These are phyloP conservation scores for Coturnix japonica DNA, from an alignment of 2,113 vertebrate genomes.

Conservation along the genomic window DNA sequence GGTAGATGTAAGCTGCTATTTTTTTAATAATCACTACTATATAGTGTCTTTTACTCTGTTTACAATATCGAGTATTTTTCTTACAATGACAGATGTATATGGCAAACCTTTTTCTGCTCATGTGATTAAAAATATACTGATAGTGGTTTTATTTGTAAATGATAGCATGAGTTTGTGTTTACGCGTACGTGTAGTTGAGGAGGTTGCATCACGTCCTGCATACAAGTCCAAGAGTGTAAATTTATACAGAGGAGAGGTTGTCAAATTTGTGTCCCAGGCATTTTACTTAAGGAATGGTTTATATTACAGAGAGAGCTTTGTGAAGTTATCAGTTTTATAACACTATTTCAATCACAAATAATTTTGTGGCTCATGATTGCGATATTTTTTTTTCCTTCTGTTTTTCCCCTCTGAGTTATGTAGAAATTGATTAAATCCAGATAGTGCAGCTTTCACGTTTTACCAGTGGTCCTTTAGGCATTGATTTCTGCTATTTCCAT, in stretches of 20 bases:
- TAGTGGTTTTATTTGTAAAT: slow-evolving; percentile 64
- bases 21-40: slow-evolving; percentile 81
- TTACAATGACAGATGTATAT: slow-evolving; percentile 69
- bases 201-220: slow-evolving; percentile 65
- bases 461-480: slow-evolving; percentile 39
- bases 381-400: slow-evolving; percentile 44
- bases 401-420: background rate
- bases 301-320: slow-evolving; percentile 68
- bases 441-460: slow-evolving; percentile 72
- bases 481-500: slow-evolving; percentile 74
- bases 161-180: slow-evolving; percentile 70
- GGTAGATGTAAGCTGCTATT: slow-evolving; percentile 81
- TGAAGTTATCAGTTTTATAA: slow-evolving; percentile 72
- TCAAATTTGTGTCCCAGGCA: slow-evolving; percentile 74
- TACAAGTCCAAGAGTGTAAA: slow-evolving; percentile 60
- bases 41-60: slow-evolving; percentile 81
- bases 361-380: slow-evolving; percentile 70
- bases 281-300: slow-evolving; percentile 75
- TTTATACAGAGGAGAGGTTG: slow-evolving; percentile 72
- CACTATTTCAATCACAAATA: slow-evolving; percentile 74
- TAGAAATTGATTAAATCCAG: slow-evolving; percentile 62
- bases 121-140: slow-evolving; percentile 67
- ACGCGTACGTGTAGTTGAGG: slow-evolving; percentile 47
- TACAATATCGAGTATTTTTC: slow-evolving; percentile 77
- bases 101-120: slow-evolving; percentile 72